Evolutionary conservation across 2,113 vertebrate genomes (phyloP), one percentile per base, ranked within the genome.

Genomic region (Sardina pilchardus): DNA sequence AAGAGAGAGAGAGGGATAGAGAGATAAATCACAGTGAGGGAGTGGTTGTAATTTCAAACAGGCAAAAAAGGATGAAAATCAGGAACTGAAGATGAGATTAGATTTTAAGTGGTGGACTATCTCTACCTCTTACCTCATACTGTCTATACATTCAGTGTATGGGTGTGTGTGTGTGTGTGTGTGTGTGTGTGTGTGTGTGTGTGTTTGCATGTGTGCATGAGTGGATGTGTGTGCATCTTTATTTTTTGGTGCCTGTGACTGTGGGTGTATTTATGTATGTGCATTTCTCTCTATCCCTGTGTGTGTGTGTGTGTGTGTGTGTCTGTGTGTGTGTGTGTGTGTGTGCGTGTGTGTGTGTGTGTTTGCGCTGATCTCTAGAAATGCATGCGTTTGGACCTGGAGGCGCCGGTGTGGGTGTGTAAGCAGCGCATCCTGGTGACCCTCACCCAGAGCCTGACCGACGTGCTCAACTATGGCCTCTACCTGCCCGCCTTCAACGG

Each of bases 401-500:
- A 97, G 44, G 97, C 97, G 30, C 97, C 97, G 0, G 96, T 99
- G 86, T 99, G 98, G 97, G 95, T 95, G 89, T 97, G 97, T 95
- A 99, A 99, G 94, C 98, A 99, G 95, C 95, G 96, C 85, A 95
- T 99, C 89, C 96, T 99, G 91, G 99, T 98, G 94, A 97, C 95
- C 21, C 93, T 99, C 93, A 99, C 96, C 92, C 98, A 99, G 96
- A 98, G 97, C 92, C 96, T 99, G 90, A 97, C 97, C 93, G 98
- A 99, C 91, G 98, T 98, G 85, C 95, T 99, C 85, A 99, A 99
- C 95, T 99, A 99, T 63, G 98, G 98, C 90, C 97, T 99, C 89
- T 99, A 99, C 96, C 97, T 98, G 94, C 98, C 98, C 3, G 96
- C 98, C 90, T 98, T 96, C 93, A 97, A 98, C 17, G 98, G 98